Conservation (phyloP, 2,888 invertebrate genomes). For the Gibbula magus region DNA sequence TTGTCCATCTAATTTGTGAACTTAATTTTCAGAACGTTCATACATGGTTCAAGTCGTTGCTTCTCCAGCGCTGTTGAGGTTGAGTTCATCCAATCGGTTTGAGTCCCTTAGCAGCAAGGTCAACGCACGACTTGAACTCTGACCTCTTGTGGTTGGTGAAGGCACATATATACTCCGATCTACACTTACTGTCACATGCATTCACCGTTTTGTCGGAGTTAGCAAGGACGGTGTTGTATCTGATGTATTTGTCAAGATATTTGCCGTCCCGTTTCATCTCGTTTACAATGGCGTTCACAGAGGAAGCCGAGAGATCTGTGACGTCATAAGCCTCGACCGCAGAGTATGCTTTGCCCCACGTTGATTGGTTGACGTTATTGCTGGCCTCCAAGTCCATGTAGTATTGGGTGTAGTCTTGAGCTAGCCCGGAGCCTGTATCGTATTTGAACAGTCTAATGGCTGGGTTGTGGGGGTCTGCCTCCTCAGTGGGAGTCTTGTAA, state of each 20-base stretch:
- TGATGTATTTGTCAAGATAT: slow-evolving; percentile 44
- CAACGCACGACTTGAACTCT: neutral
- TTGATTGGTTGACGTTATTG: slow-evolving; percentile 80
- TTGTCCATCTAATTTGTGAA: too few species aligned
- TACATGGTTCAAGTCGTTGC: too few species aligned
- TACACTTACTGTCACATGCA: slow-evolving; percentile 43
- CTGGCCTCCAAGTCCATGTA: slow-evolving; percentile 86
- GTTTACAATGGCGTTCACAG: slow-evolving; percentile 83
- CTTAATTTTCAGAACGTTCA: too few species aligned
- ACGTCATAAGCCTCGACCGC: slow-evolving; percentile 86
- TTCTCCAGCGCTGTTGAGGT: too few species aligned
- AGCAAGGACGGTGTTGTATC: slow-evolving; percentile 45
- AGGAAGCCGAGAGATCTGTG: slow-evolving; percentile 85
- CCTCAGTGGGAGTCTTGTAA: slow-evolving; percentile 74
- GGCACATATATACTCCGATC: slow-evolving; percentile 3
- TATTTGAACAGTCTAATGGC: slow-evolving; percentile 92
- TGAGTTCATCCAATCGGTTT: too few species aligned
- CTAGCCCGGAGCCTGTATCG: slow-evolving; percentile 82
- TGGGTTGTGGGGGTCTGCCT: slow-evolving; percentile 83
- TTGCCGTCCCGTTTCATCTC: slow-evolving; percentile 36
- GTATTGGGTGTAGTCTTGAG: slow-evolving; percentile 92
- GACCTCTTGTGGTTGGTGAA: neutral
- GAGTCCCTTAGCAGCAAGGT: neutral
- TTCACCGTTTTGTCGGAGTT: slow-evolving; percentile 25
- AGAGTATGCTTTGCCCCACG: slow-evolving; percentile 90